Conservation (phyloP, 1,140 invertebrate genomes). For the Ditylenchus dipsaci region DNA sequence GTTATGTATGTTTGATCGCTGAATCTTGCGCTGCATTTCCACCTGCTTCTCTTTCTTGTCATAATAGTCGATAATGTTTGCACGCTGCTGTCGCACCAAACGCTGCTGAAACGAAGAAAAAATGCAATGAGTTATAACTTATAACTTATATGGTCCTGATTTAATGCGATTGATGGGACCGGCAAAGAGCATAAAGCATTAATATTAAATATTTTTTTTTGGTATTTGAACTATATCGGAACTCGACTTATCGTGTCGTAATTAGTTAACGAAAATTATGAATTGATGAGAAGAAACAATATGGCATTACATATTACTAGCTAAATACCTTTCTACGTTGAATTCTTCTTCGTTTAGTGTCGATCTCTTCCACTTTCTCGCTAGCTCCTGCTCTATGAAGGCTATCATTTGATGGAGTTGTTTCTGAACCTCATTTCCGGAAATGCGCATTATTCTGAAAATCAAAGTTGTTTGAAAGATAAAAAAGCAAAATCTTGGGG, state of each 20-base stretch:
- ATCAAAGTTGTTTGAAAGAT: too few relatives aligned
- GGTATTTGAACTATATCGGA: too few relatives aligned
- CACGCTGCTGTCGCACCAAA: constrained; percentile 90
- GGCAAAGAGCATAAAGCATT: too few relatives aligned
- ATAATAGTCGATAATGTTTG: constrained; percentile 99
- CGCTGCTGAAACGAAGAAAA: constrained; percentile 66
- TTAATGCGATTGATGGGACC: too few relatives aligned
- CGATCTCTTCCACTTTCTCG: constrained; percentile 99
- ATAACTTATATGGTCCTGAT: too few relatives aligned
- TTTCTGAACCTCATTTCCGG: constrained; percentile 83
- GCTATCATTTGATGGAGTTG: constrained; percentile 93
- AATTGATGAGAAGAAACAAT: background rate
- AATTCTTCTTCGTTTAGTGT: constrained; percentile 99
- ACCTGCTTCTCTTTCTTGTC: constrained; percentile 99
- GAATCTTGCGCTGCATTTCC: constrained; percentile 97
- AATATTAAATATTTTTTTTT: too few relatives aligned
- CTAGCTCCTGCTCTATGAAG: constrained; percentile 99
- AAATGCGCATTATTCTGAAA: constrained; percentile 38
- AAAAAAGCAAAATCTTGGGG: too few relatives aligned
- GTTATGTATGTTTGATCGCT: constrained; percentile 97
- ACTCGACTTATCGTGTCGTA: too few relatives aligned
- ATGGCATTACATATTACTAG: background rate
- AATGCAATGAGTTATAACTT: too few relatives aligned
- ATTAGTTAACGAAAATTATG: background rate
- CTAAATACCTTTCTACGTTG: constrained; percentile 74